Percentiles rank a stretch among this genome's conserved stretches.
phyloP scores from a whole-genome alignment of 92 coral and sea anemone species.

The Porites cylindrica region DNA sequence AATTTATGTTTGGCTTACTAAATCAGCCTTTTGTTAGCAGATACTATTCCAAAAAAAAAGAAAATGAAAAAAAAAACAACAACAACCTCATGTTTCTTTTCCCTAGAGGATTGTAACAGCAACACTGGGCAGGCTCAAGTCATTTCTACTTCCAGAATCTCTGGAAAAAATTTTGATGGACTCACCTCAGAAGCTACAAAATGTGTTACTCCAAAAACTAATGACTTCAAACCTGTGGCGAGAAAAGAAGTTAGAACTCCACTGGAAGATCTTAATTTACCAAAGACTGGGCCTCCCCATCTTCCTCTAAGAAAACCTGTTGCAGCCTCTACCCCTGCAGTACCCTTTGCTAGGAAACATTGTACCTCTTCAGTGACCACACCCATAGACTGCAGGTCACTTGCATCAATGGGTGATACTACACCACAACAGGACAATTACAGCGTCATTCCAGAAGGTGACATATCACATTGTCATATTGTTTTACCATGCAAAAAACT shows the following conservation, averaged over 20 bases:
- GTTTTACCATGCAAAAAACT: too few relatives aligned
- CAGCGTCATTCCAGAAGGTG: slow-evolving; percentile 53
- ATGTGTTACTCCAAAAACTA: background rate
- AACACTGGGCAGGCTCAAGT: slow-evolving; percentile 3
- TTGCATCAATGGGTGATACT: background rate
- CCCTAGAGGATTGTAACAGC: background rate
- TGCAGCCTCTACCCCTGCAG: slow-evolving; percentile 55
- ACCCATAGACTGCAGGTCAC: slow-evolving; percentile 10
- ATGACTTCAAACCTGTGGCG: background rate
- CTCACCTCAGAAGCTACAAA: background rate
- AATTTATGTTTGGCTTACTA: too few relatives aligned
- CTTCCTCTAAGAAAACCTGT: slow-evolving; percentile 34
- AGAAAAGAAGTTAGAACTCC: slow-evolving; percentile 27
- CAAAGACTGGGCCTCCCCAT: background rate
- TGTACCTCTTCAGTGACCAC: slow-evolving; percentile 27
- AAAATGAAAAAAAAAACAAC: too few relatives aligned
- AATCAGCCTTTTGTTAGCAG: too few relatives aligned
- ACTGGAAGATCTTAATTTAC: background rate
- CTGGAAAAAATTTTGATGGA: background rate
- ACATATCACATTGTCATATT: background rate
- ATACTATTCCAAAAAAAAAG: too few relatives aligned
- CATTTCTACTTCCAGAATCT: background rate
- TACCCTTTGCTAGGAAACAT: background rate
- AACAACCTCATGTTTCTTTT: too few relatives aligned
- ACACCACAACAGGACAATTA: slow-evolving; percentile 26